Conservation (phyloP, 2,888 invertebrate genomes). For the Himalopsyche japonica region DNA sequence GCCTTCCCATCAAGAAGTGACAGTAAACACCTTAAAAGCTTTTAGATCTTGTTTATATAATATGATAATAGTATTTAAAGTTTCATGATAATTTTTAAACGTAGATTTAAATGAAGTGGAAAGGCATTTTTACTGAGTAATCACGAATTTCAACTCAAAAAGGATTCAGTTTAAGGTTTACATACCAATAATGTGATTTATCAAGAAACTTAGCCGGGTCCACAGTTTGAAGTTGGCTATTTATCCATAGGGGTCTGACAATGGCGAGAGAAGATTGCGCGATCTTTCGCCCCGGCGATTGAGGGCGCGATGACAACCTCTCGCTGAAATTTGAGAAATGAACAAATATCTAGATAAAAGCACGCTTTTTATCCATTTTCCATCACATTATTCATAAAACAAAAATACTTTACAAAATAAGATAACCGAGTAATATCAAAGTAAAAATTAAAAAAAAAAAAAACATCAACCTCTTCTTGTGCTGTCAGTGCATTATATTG, state of each 20-base stretch:
- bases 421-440: neutral
- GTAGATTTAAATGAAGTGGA: too few species aligned
- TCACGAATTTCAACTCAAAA: neutral
- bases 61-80: too few species aligned
- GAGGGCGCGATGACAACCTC: neutral
- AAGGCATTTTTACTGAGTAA: neutral
- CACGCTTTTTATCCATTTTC: neutral
- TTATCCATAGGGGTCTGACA: neutral
- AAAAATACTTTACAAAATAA: neutral
- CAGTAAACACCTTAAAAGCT: too few species aligned
- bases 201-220: neutral
- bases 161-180: neutral
- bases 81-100: too few species aligned
- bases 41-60: too few species aligned
- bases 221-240: neutral
- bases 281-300: neutral
- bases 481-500: too few species aligned
- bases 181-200: neutral
- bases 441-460: neutral
- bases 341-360: conserved; percentile 6
- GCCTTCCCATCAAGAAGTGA: too few species aligned
- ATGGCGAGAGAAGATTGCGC: conserved; percentile 1
- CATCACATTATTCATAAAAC: neutral
- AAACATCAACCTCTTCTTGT: too few species aligned
- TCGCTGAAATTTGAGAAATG: neutral